Conservation (phyloP, 1,140 invertebrate species). For the Lasaia peninsularis region DNA sequence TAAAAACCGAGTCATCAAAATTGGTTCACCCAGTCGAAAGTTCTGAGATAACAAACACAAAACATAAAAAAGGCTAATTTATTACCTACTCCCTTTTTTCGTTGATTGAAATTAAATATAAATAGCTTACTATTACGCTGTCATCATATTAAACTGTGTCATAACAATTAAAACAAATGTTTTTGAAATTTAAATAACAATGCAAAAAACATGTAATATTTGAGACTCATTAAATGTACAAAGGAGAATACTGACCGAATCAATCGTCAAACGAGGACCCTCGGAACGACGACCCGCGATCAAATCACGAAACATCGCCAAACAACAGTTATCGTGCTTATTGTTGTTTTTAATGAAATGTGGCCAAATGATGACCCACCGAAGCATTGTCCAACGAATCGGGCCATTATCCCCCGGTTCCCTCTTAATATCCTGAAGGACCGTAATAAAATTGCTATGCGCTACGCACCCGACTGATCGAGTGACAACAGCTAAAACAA, state of each 20-base stretch:
- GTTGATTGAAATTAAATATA: no score
- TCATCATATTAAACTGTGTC: no score
- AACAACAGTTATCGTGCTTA: constrained; percentile 41
- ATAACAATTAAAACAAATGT: no score
- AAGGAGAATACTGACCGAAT: constrained; percentile 1
- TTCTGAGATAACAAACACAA: no score
- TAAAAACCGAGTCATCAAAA: no score
- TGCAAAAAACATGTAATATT: background rate
- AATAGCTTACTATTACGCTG: no score
- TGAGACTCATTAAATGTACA: background rate
- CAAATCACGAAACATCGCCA: constrained; percentile 23
- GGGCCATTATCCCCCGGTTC: constrained; percentile 39
- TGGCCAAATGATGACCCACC: constrained; percentile 41
- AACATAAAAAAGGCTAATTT: no score
- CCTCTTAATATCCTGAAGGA: constrained; percentile 44
- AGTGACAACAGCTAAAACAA: constrained; percentile 33
- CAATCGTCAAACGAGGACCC: constrained; percentile 1
- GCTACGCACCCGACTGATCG: constrained; percentile 35
- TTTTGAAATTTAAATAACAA: constrained; percentile 13
- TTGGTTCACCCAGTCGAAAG: no score
- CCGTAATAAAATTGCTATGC: constrained; percentile 41
- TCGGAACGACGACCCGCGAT: background rate
- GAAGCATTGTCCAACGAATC: constrained; percentile 43
- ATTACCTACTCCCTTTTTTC: no score
- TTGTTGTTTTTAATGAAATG: constrained; percentile 60